Percentiles rank a stretch among this genome's conserved stretches.
These are phyloP conservation scores for Chunga burmeisteri DNA, from an alignment of 2,113 vertebrate genomes.

Conservation along the genomic window DNA sequence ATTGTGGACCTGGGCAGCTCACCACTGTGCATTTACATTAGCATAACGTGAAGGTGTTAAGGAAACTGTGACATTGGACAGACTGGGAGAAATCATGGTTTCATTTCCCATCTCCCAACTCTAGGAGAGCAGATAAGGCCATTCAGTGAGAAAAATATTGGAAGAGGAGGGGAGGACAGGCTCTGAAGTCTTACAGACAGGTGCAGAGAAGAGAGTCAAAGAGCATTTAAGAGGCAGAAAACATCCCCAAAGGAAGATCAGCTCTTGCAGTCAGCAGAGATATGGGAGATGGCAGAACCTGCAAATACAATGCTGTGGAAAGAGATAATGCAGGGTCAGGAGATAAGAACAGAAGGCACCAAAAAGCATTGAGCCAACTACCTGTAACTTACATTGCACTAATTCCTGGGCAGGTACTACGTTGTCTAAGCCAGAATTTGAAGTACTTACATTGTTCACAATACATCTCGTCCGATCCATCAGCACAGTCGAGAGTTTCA, in stretches of 20 bases:
- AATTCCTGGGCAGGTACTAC: neutral
- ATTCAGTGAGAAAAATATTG: neutral
- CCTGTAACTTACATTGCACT: neutral
- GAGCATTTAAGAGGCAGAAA: neutral
- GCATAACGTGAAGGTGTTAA: neutral
- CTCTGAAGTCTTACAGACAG: neutral
- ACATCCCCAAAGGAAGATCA: neutral
- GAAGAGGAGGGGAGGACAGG: neutral
- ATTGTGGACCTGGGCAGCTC: neutral
- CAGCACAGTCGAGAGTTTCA: slow-evolving; percentile 77
- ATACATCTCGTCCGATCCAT: slow-evolving; percentile 83
- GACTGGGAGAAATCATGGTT: neutral
- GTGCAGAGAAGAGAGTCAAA: neutral
- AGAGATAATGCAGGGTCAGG: neutral
- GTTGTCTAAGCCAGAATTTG: neutral
- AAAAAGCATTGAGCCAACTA: neutral
- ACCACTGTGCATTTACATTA: neutral
- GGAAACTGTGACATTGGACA: neutral
- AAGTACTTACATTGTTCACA: slow-evolving; percentile 81
- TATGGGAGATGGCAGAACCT: neutral
- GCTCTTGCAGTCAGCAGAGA: neutral
- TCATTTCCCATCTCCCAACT: neutral
- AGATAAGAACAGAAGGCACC: neutral
- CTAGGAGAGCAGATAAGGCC: neutral
- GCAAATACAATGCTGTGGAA: neutral